These are phyloP conservation scores for Brassicogethes aeneus DNA, from an alignment of 2,888 invertebrate species.

Conservation along the genomic window DNA sequence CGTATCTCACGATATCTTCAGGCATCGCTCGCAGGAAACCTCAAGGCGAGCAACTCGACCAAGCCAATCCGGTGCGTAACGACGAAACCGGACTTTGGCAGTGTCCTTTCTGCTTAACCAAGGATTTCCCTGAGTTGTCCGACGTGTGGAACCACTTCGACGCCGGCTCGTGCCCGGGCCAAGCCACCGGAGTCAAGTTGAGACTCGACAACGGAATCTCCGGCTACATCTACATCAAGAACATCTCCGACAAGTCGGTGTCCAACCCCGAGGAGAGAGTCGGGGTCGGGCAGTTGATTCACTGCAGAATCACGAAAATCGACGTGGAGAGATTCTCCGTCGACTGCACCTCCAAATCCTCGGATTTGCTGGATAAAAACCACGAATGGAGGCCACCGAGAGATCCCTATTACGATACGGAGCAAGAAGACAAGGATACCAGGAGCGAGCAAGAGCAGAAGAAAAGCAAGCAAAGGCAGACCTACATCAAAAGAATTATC, in stretches of 20 bases:
- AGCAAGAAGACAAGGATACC: conserved; percentile 69
- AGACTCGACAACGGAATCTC: conserved; percentile 79
- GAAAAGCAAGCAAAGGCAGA: conserved; percentile 71
- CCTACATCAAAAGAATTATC: conserved; percentile 92
- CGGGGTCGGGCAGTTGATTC: conserved; percentile 70
- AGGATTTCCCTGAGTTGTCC: conserved; percentile 90
- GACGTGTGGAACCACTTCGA: conserved; percentile 99
- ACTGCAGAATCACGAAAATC: conserved; percentile 89
- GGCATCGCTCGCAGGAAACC: conserved; percentile 84
- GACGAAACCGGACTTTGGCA: conserved; percentile 95
- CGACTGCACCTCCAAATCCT: conserved; percentile 88
- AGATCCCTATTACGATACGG: conserved; percentile 87
- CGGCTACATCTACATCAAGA: conserved; percentile 90
- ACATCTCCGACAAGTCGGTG: conserved; percentile 88
- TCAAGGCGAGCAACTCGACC: conserved; percentile 86
- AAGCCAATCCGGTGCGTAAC: conserved; percentile 91
- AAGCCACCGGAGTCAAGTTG: conserved; percentile 85
- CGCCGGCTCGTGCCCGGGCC: conserved; percentile 90
- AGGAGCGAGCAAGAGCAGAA: conserved; percentile 73
- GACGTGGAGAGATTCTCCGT: conserved; percentile 90
- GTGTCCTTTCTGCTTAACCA: conserved; percentile 94
- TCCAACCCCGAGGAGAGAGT: conserved; percentile 91
- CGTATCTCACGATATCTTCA: too few species aligned
- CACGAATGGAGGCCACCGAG: conserved; percentile 83
- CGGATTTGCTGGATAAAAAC: conserved; percentile 85